These are phyloP conservation scores for Dissostichus mawsoni DNA, from an alignment of 2,113 vertebrate species.

Conservation along the genomic window DNA sequence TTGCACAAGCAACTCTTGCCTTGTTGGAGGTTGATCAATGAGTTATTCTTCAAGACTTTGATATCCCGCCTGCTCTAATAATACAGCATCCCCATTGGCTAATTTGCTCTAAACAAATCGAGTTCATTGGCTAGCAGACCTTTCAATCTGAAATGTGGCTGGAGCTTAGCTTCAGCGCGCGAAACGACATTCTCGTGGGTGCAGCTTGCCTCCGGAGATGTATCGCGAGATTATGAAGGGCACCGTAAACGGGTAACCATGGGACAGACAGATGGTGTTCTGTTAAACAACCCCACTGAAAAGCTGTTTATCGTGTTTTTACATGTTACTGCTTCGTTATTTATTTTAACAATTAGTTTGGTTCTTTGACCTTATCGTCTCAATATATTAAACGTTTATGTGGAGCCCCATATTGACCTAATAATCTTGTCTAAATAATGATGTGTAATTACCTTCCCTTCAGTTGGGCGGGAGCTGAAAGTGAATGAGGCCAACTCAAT, in stretches of 20 bases:
- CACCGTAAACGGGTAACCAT: conserved; percentile 15
- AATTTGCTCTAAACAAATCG: fast-evolving
- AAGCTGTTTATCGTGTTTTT: neutral
- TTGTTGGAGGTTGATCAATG: conserved; percentile 82
- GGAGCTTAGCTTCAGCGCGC: conserved; percentile 85
- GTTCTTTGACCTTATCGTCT: neutral
- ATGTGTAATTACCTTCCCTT: conserved; percentile 21
- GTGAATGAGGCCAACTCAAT: neutral
- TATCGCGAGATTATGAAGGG: conserved; percentile 78
- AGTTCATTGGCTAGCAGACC: conserved; percentile 51
- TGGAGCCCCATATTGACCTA: neutral
- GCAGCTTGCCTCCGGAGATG: conserved; percentile 43
- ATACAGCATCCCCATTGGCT: conserved; percentile 59
- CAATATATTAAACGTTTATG: neutral
- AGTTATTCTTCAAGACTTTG: conserved; percentile 84
- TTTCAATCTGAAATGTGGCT: conserved; percentile 67
- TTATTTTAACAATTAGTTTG: neutral
- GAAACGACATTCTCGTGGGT: conserved; percentile 85
- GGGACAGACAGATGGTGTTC: conserved; percentile 45
- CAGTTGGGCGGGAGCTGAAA: conserved; percentile 36
- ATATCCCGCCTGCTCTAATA: conserved; percentile 74
- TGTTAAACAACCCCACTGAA: conserved; percentile 57
- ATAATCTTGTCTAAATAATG: conserved; percentile 22
- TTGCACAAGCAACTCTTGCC: conserved; percentile 63
- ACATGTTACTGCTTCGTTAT: neutral